Base-by-base conservation (phyloP, 2,888 invertebrate species). In the Theretra japonica region DNA sequence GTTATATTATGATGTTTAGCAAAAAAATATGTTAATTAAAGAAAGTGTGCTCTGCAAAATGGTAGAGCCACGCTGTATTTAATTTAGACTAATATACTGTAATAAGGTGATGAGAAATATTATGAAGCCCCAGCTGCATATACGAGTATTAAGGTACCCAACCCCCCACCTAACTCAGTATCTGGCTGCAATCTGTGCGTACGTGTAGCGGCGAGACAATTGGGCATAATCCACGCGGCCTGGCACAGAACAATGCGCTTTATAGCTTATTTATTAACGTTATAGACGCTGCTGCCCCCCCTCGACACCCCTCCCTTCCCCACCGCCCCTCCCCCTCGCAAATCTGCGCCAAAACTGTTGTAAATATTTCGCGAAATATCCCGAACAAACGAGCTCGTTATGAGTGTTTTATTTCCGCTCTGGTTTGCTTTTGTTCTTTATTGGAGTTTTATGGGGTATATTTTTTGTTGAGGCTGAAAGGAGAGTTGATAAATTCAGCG, bases 321-420 rank as follows among this genome's bases (percentile, higher is more conserved):
- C 71, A 72, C 60, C 71, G 58, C 53, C 70, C 3, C 33, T 23
- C 53, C 69, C 58, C 41, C 70, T 69, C 59, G 65, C 68, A 73
- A 73, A 71, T 77, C 71, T 70, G 73, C 65, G 65, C 73, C 78
- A 69, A 75, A 72, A 76, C 72, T 73, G 75, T 76, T 81, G 82
- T 80, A 79, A 80, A 80, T 80, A 79, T 82, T 80, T 82, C 78
- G 79, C 81, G 82, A 84, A 87, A 87, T 87, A 89, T 87, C 83
- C 82, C 78, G 77, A 79, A 89, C 90, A 92, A 92, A 92, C 90
- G 84, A 91, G 88, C 87, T 82, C 88, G 84, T 90, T 89, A 90
- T 92, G 91, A 88, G 89, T 88, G 88, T 86, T 88, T 88, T 88
- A 88, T 88, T 85, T 83, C 79, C 30, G 53, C 53, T 28, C 28